These are phyloP conservation scores for Agrilus mali DNA, from an alignment of 2,888 invertebrate genomes.

Conservation along the genomic window DNA sequence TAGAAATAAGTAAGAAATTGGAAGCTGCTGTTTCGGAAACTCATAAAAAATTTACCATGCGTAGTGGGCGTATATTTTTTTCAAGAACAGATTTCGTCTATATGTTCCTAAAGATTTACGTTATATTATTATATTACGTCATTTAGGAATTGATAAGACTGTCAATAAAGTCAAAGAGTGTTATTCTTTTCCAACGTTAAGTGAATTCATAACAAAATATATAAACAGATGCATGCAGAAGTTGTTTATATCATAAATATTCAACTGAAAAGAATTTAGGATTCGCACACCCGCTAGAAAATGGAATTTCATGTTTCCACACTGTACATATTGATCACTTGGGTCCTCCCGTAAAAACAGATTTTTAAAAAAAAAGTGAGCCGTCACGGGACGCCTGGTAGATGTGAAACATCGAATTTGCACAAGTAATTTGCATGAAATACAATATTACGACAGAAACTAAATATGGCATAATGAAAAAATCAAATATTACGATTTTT, in stretches of 20 bases:
- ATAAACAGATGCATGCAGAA: slow-evolving; percentile 17
- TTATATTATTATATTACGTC: neutral
- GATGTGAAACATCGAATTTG: too few species aligned
- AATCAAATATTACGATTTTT: too few species aligned
- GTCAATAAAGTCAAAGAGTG: slow-evolving; percentile 9
- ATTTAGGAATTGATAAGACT: slow-evolving; percentile 21
- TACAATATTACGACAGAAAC: too few species aligned
- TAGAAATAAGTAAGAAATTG: too few species aligned
- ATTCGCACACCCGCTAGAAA: slow-evolving; percentile 25
- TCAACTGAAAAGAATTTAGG: slow-evolving; percentile 15
- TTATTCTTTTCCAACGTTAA: slow-evolving; percentile 22
- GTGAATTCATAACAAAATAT: slow-evolving; percentile 17
- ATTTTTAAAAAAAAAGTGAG: slow-evolving; percentile 3
- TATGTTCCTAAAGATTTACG: slow-evolving; percentile 10
- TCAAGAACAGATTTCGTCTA: slow-evolving; percentile 5
- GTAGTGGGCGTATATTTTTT: slow-evolving; percentile 11
- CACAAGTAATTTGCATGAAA: too few species aligned
- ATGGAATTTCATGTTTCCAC: slow-evolving; percentile 17
- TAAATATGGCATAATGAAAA: too few species aligned
- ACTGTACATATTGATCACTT: slow-evolving; percentile 20
- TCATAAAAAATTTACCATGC: slow-evolving; percentile 5
- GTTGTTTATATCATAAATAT: slow-evolving; percentile 18
- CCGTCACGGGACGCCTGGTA: too few species aligned
- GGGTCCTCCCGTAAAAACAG: slow-evolving; percentile 15
- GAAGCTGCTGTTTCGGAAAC: too few species aligned